Percentiles rank a stretch among this genome's conserved stretches.
phyloP scores from a whole-genome alignment of 2,888 invertebrate species.

The Tineola bisselliella region DNA sequence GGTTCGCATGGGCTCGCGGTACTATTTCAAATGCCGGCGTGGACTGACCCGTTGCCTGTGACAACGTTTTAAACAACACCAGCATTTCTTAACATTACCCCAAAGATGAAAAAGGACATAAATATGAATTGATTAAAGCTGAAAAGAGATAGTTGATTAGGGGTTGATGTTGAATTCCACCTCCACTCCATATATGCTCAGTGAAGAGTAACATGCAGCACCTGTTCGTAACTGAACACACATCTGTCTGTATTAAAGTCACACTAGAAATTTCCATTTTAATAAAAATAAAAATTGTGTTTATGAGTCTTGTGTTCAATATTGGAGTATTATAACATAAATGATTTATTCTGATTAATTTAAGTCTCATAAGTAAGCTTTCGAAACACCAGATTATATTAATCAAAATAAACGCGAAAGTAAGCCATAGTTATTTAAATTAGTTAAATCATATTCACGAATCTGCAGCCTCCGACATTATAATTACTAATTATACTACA shows the following conservation, averaged over 20 bases:
- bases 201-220: constrained; percentile 50
- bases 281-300: not conserved
- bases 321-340: too few relatives aligned
- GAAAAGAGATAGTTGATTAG: constrained; percentile 18
- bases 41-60: constrained; percentile 51
- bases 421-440: too few relatives aligned
- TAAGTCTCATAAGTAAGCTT: too few relatives aligned
- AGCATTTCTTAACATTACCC: constrained; percentile 37
- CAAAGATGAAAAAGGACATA: constrained; percentile 20
- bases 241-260: constrained; percentile 34
- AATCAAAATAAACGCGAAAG: too few relatives aligned
- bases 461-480: too few relatives aligned
- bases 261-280: not conserved
- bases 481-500: too few relatives aligned
- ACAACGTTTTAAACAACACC: constrained; percentile 58
- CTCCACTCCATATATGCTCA: constrained; percentile 43
- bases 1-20: constrained; percentile 29
- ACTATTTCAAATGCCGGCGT: constrained; percentile 35
- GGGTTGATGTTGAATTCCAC: constrained; percentile 41
- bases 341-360: too few relatives aligned
- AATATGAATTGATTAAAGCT: not conserved
- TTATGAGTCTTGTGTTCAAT: not conserved
- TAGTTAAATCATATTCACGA: too few relatives aligned
- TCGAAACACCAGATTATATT: too few relatives aligned
- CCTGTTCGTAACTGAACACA: constrained; percentile 35